A percentile compares a stretch with the other conserved stretches of the same genome.
phyloP scores from a whole-genome alignment of 2,797 vertebrate species.

The Enteromius treurensis region DNA sequence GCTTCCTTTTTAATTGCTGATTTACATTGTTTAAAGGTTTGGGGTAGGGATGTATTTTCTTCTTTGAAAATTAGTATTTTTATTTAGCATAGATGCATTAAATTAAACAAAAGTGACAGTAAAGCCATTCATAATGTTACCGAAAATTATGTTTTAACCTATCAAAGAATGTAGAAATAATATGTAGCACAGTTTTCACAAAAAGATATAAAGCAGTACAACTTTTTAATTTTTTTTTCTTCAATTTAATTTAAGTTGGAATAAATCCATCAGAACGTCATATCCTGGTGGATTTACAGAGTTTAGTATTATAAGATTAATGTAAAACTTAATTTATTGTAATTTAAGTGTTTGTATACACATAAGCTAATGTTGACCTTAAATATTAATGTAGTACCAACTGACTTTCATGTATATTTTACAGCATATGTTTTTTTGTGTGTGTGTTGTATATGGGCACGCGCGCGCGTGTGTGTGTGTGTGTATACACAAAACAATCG shows the following conservation, averaged over 20 bases:
- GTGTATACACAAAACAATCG: too few relatives aligned
- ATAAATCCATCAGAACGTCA: neutral
- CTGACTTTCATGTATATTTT: neutral
- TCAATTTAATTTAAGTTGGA: neutral
- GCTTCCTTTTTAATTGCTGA: neutral
- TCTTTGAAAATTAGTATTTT: neutral
- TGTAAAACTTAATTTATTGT: neutral
- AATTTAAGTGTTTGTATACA: neutral
- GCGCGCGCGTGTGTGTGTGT: too few relatives aligned
- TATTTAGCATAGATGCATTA: neutral
- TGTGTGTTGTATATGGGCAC: too few relatives aligned
- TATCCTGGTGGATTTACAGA: too few relatives aligned
- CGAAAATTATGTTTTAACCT: neutral
- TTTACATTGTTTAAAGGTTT: neutral
- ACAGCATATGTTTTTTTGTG: neutral
- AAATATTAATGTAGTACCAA: neutral
- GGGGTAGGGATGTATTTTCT: neutral
- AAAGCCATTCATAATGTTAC: neutral
- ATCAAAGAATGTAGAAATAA: neutral
- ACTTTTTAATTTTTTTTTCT: neutral
- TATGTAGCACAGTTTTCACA: neutral
- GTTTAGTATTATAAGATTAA: too few relatives aligned
- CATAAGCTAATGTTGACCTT: neutral
- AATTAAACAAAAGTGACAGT: neutral
- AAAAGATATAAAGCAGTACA: neutral